Evolutionary conservation across 2,113 vertebrate genomes (phyloP), one percentile per base, ranked within the genome.

Genomic region (Pomatostomus ruficeps): DNA sequence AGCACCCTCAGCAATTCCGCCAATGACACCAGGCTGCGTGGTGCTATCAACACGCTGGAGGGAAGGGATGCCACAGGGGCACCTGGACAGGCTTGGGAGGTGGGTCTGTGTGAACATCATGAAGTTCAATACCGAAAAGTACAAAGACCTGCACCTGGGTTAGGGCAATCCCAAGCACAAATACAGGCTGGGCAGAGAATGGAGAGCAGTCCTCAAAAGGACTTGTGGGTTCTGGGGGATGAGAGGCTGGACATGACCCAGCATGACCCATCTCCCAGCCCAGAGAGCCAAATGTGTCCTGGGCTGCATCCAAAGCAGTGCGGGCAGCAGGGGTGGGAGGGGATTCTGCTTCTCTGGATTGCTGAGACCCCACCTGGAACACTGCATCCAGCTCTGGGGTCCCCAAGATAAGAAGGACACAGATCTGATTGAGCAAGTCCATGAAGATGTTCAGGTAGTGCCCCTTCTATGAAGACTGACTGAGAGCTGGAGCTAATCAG

Each of bases 161-260:
- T 21, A 31, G 26, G 26, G 25, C 36, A 76, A 67, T n/a, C 33
- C 26, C 61, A 67, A 76, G 36, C 22, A 58, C 26, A 36, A 76
- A 42, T 10, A 76, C 7, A 51, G 13, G 26, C 14, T 36, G 26
- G 13, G 43, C 20, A 67, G 26, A 51, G 21, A 76, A 58, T 3
- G 21, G 14, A 75, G 11, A 58, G 26, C 17, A 58, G 21, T 7
- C 31, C 61, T 43, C 26, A 48, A 8, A 42, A 75, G 21, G 25
- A 66, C 7, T 58, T 35, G 10, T 1, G 4, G 0, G 3, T 49
- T 25, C 9, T 49, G 9, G 43, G 22, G 9, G 31, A 18, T 36
- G 11, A 67, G 22, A 58, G 35, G 26, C 5, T 4, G 43, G 36
- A 67, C 25, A 24, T 22, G 25, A 49, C 4, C 35, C 5, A 5